Conservation (phyloP, 2,888 invertebrate genomes). For the Dilophus febrilis region DNA sequence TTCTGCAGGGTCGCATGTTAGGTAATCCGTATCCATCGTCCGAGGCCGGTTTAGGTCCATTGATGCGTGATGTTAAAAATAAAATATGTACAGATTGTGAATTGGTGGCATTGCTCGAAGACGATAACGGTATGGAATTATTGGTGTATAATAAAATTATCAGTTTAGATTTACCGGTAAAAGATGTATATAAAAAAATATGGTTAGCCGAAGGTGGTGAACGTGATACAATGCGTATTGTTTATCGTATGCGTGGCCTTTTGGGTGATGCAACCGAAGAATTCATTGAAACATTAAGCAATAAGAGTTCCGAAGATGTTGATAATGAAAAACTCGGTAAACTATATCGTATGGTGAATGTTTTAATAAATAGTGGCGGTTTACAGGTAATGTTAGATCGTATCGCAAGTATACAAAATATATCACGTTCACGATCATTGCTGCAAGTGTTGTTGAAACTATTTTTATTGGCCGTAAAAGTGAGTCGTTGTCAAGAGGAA, state of each 20-base stretch:
- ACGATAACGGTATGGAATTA: conserved; percentile 97
- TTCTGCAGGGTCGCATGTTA: conserved; percentile 86
- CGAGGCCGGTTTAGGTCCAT: conserved; percentile 86
- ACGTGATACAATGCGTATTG: conserved; percentile 90
- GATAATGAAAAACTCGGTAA: conserved; percentile 94
- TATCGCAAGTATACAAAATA: conserved; percentile 68
- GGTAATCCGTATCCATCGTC: conserved; percentile 94
- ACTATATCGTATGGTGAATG: conserved; percentile 78
- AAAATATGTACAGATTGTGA: conserved; percentile 98
- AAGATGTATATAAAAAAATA: conserved; percentile 69
- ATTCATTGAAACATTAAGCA: conserved; percentile 85
- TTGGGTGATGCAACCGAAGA: conserved; percentile 98
- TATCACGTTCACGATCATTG: conserved; percentile 72
- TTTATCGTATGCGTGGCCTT: conserved; percentile 94
- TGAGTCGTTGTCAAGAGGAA: conserved; percentile 73
- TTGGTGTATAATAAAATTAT: conserved; percentile 97
- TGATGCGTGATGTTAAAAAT: conserved; percentile 98
- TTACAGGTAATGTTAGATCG: conserved; percentile 65
- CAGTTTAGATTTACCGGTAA: conserved; percentile 87
- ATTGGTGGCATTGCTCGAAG: conserved; percentile 89
- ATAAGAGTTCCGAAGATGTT: conserved; percentile 67
- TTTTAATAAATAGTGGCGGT: conserved; percentile 60
- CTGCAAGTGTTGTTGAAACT: conserved; percentile 80
- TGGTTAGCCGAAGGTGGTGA: conserved; percentile 83
- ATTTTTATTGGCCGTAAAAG: conserved; percentile 79